A percentile compares a stretch with the other conserved stretches of the same genome.
These are phyloP conservation scores for Proctacanthus coquilletti DNA, from an alignment of 1,140 invertebrate species.

Conservation along the genomic window DNA sequence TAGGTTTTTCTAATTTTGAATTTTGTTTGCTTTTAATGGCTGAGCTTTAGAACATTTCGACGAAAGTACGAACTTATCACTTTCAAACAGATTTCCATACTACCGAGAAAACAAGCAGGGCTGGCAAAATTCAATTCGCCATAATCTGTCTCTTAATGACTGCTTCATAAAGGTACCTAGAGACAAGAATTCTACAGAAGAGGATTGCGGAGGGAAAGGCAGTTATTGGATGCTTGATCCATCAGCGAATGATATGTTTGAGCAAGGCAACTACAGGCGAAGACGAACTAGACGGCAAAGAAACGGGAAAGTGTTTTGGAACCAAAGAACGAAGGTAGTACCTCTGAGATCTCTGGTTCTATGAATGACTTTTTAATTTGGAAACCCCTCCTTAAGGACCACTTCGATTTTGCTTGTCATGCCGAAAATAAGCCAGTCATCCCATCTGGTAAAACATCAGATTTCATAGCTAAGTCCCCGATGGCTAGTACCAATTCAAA, in stretches of 20 bases:
- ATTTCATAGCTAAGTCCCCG: slow-evolving; percentile 3
- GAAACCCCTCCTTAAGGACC: too few relatives aligned
- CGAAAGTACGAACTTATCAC: too few relatives aligned
- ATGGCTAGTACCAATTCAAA: slow-evolving; percentile 5
- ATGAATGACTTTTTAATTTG: too few relatives aligned
- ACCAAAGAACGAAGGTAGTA: slow-evolving; percentile 7
- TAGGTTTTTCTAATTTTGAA: too few relatives aligned
- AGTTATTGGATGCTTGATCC: slow-evolving; percentile 80
- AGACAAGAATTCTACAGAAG: slow-evolving; percentile 56
- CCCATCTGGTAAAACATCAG: neutral
- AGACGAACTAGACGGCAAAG: slow-evolving; percentile 37
- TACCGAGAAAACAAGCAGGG: slow-evolving; percentile 62
- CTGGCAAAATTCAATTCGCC: slow-evolving; percentile 73
- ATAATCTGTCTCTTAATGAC: slow-evolving; percentile 84
- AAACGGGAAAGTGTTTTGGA: too few relatives aligned
- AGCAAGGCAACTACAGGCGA: slow-evolving; percentile 71
- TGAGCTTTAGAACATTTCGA: too few relatives aligned
- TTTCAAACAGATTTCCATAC: slow-evolving; percentile 51
- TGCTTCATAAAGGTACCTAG: slow-evolving; percentile 78
- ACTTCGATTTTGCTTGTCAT: too few relatives aligned
- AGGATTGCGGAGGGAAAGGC: slow-evolving; percentile 47
- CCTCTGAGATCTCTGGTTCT: too few relatives aligned
- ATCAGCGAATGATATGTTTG: slow-evolving; percentile 76
- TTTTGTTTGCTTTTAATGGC: too few relatives aligned
- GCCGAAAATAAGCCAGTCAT: too few relatives aligned